Base-by-base conservation (phyloP, 92 coral and sea anemone genomes). In the Palythoa caribaeorum region DNA sequence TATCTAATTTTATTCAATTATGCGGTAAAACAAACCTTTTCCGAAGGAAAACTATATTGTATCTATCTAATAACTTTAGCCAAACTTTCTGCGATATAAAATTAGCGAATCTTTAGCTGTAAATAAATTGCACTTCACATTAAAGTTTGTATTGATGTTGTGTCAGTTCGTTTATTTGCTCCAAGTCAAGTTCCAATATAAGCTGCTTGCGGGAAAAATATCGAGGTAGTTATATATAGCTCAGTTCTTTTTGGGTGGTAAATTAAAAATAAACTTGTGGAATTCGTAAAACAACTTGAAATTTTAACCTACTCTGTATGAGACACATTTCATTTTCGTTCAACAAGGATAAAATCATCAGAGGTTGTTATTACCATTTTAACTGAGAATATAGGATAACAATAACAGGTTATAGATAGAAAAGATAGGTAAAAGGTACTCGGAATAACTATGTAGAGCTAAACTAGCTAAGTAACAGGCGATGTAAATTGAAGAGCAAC, bases 71-170 rank as follows among this genome's bases (percentile, higher is more conserved):
- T 55, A 55, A 51, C 70, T 63, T 16, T 38, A 81, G 71, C 59
- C 11, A 69, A 65, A 44, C 63, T 68, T 81, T 68, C 74, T 20
- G 57, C 76, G 13, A 81, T 77, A 77, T 77, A 77, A 60, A 81
- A 47, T 21, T 81, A 69, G 60, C 74, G 16, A 65, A 12, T 36
- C 86, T 69, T 81, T 81, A 81, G 76, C 76, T 81, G 86, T 81
- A 81, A 81, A 81, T 81, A 81, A 81, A 81, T 65, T 81, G 86
- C 86, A 65, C 76, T 81, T 81, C 86, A 81, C 86, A 81, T 71
- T 81, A 81, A 81, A 66, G 59, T 81, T 66, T 69, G 75, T 81
- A 20, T 17, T 66, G 60, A 77, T 77, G 5, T 76, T 0, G 54
- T 79, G 84, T 59, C 15, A 36, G 83, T 36, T 16, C n/a, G 10